Evolutionary conservation across 2,797 vertebrate species (phyloP), one percentile per base, ranked within the genome.

Genomic region (Diplodus puntazzo): DNA sequence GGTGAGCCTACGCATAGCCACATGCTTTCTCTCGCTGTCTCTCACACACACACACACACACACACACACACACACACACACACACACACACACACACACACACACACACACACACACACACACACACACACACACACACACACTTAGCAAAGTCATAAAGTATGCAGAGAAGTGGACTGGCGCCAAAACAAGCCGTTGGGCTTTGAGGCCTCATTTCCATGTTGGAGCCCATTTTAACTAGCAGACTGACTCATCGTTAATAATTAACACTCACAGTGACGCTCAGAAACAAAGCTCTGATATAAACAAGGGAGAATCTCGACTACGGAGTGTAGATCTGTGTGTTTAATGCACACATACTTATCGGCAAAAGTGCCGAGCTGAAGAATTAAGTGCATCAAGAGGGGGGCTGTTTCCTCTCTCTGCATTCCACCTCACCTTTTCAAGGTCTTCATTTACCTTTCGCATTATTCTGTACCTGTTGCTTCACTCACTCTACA

Each of bases 181-280:
- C 4, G 87, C 88, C 92, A 91, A 91, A 91, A 90, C 80, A 86
- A 92, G 89, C 89, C 84, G 62, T 72, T 86, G 87, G 92, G 91
- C 87, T 93, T 88, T 84, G 89, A 88, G 90, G 87, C 72, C 89
- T 93, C 80, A 90, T 91, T 94, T 94, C 88, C 88, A 92, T 91
- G 88, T 82, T 87, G 87, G 86, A 91, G 67, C 84, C 85, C 68
- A 75, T 91, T 93, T 92, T 90, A 91, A 89, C 88, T 85, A 87
- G 86, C 84, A 84, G 85, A 87, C 86, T 78, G 86, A 92, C 83
- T 89, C 86, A 70, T 92, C 59, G 62, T 93, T 81, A 93, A 93
- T 93, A 91, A 94, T 94, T 94, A 91, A 93, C 87, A 84, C 87
- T 89, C 86, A 80, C 79, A 79, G 83, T 82, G 75, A 89, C 10